phyloP scores from a whole-genome alignment of 2,113 vertebrate species.

The Elanoides forficatus region DNA sequence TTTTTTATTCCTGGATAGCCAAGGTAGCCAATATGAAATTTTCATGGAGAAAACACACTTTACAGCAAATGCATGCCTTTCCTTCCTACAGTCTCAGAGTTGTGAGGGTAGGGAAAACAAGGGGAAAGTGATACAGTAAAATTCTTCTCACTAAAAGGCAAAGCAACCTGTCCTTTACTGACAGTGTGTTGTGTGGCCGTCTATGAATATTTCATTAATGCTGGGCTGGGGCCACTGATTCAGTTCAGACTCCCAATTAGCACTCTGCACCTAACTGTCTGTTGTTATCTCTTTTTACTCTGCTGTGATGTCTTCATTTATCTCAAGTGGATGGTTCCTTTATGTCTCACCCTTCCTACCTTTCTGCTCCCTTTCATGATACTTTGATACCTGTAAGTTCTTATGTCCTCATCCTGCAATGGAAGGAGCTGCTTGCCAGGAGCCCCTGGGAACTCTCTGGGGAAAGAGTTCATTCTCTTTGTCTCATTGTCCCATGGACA shows the following conservation, averaged over 20 bases:
- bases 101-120: not conserved
- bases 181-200: not conserved
- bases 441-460: not conserved
- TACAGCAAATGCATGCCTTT: not conserved
- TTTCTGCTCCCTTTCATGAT: not conserved
- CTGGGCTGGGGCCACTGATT: conserved; percentile 48
- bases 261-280: conserved; percentile 64
- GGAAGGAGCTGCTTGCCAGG: not conserved
- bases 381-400: not conserved
- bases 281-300: conserved; percentile 58
- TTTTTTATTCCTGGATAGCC: not conserved
- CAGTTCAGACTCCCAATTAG: conserved; percentile 66
- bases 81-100: not conserved
- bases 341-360: conserved; percentile 7
- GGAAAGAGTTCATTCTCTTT: not conserved
- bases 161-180: conserved; percentile 30
- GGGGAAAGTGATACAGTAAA: not conserved
- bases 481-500: not conserved
- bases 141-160: not conserved
- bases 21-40: not conserved
- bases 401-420: not conserved
- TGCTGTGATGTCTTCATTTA: conserved; percentile 64
- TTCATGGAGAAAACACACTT: not conserved
- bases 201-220: conserved; percentile 66
- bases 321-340: conserved; percentile 32